phyloP scores from a whole-genome alignment of 2,888 invertebrate species.

The Leptopilina myrica region DNA sequence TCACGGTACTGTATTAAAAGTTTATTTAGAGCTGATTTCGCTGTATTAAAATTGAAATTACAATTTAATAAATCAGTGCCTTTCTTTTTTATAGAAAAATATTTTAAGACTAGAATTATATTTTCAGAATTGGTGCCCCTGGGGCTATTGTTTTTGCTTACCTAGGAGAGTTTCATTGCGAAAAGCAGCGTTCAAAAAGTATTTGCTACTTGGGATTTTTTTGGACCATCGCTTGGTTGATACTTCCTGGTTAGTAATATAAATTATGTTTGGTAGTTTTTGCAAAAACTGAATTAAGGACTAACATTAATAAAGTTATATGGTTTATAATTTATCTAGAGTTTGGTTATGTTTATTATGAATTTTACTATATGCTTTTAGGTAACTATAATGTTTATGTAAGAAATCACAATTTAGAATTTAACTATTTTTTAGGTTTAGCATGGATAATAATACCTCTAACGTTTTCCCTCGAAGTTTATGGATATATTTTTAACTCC shows the following conservation, averaged over 20 bases:
- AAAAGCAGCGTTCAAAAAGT: slow-evolving; percentile 79
- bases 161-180: slow-evolving; percentile 83
- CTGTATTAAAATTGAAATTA: no score
- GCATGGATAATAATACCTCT: slow-evolving; percentile 84
- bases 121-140: slow-evolving; percentile 78
- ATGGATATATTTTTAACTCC: slow-evolving; percentile 80
- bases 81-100: no score
- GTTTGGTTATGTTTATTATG: no score
- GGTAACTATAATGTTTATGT: no score
- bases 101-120: background rate
- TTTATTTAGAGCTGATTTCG: no score
- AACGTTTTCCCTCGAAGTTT: slow-evolving; percentile 63
- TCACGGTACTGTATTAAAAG: no score
- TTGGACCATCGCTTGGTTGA: slow-evolving; percentile 81
- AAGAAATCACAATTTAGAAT: background rate
- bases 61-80: no score
- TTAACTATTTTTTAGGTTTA: slow-evolving; percentile 77
- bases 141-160: slow-evolving; percentile 82
- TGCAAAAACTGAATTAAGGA: no score
- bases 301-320: no score
- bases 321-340: no score
- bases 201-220: slow-evolving; percentile 83
- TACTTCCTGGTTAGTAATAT: slow-evolving; percentile 78
- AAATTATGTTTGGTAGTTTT: no score
- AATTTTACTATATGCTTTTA: background rate